Percentiles rank a stretch among this genome's conserved stretches.
These are phyloP conservation scores for Pituophis catenifer DNA, from an alignment of 2,113 vertebrate species.

Conservation along the genomic window DNA sequence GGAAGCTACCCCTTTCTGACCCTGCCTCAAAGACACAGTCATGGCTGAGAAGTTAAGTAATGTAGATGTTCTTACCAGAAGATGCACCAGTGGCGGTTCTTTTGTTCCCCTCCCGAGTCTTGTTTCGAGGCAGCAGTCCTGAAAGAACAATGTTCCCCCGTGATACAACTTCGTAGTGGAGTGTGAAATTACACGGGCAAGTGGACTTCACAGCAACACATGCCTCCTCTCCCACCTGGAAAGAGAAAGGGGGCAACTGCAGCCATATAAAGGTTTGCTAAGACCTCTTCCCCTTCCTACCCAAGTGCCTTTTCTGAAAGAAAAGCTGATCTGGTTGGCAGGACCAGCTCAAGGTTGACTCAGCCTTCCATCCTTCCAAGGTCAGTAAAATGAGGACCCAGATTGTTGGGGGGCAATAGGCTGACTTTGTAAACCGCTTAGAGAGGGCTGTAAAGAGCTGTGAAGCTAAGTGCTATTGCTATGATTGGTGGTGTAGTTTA, in stretches of 20 bases:
- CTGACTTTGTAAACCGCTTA: background rate
- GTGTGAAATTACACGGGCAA: conserved; percentile 86
- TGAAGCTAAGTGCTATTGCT: background rate
- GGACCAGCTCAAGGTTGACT: background rate
- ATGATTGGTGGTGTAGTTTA: background rate
- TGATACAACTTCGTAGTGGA: conserved; percentile 86
- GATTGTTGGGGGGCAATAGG: too few relatives aligned
- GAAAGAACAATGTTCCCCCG: conserved; percentile 88
- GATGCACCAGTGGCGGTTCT: conserved; percentile 51
- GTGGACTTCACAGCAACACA: conserved; percentile 84
- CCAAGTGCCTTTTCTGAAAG: background rate
- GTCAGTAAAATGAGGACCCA: too few relatives aligned
- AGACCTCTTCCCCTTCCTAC: background rate
- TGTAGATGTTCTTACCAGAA: conserved; percentile 72
- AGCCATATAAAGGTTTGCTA: background rate
- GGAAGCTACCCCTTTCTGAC: background rate
- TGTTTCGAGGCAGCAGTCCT: conserved; percentile 72
- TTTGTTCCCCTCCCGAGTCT: conserved; percentile 73
- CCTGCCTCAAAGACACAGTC: conserved; percentile 51
- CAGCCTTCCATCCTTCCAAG: background rate
- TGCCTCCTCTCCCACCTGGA: conserved; percentile 83
- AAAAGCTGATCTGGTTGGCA: background rate
- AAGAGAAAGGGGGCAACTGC: conserved; percentile 1
- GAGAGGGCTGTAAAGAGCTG: background rate
- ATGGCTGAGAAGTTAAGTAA: conserved; percentile 62